Conservation (phyloP, 2,113 vertebrate species). For the Malurus elegans region DNA sequence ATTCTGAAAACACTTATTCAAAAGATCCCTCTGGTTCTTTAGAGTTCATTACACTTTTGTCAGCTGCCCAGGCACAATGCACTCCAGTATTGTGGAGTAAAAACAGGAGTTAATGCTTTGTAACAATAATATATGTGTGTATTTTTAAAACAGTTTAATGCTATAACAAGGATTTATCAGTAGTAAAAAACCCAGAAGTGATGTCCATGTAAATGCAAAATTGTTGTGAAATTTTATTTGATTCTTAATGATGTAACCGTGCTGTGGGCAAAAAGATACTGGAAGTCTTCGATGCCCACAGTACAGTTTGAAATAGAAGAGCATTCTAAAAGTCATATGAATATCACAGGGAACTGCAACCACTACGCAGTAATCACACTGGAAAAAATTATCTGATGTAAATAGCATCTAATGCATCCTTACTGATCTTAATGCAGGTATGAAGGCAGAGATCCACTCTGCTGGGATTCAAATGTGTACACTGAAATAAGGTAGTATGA, state of each 20-base stretch:
- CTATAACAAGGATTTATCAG: background rate
- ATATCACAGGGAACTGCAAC: background rate
- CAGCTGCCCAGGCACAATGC: background rate
- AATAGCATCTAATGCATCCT: background rate
- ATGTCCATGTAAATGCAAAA: background rate
- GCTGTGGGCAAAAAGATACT: background rate
- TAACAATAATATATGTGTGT: background rate
- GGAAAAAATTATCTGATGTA: background rate
- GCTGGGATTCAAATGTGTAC: background rate
- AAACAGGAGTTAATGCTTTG: background rate
- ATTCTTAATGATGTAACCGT: background rate
- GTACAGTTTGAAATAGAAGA: background rate
- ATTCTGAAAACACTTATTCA: slow-evolving; percentile 16
- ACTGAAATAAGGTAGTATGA: background rate
- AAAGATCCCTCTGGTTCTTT: slow-evolving; percentile 25
- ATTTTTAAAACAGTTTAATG: background rate
- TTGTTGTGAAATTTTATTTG: background rate
- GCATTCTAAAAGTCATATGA: background rate
- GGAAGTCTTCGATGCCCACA: background rate
- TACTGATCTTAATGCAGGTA: background rate
- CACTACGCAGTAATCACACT: background rate
- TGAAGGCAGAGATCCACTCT: background rate
- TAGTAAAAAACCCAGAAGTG: background rate
- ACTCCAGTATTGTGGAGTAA: background rate
- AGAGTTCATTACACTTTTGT: background rate